Evolutionary conservation across 2,113 vertebrate genomes (phyloP).

Genomic region (Anhinga rufa): DNA sequence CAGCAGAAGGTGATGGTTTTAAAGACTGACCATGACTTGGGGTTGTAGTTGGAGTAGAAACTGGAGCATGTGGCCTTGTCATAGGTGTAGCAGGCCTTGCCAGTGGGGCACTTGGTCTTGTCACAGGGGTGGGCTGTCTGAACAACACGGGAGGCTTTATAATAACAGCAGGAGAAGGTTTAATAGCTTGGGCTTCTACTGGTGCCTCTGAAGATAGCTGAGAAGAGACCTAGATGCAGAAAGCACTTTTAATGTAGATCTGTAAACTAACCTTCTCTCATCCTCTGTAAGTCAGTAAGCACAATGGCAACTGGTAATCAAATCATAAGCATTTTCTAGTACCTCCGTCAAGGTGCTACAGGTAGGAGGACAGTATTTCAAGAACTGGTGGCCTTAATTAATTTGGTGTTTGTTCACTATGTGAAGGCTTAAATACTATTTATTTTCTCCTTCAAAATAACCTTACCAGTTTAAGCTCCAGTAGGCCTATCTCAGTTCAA

Average conservation of each 20-base stretch:
- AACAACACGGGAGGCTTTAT: conserved; percentile 75
- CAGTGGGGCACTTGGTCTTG: conserved; percentile 67
- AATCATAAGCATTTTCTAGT: background rate
- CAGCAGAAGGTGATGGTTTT: conserved; percentile 66
- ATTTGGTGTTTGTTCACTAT: background rate
- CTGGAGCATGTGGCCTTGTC: conserved; percentile 66
- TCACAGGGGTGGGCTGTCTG: conserved; percentile 72
- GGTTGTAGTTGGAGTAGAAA: conserved; percentile 60
- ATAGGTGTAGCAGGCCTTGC: conserved; percentile 67
- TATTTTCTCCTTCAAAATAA: conserved; percentile 1
- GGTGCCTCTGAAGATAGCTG: conserved; percentile 50
- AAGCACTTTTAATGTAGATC: conserved; percentile 48
- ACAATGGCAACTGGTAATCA: background rate
- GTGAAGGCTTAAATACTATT: background rate
- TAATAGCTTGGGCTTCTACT: conserved; percentile 58
- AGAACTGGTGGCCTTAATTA: background rate
- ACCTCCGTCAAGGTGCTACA: background rate
- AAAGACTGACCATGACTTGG: conserved; percentile 66
- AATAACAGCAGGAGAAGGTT: conserved; percentile 69
- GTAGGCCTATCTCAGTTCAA: background rate
- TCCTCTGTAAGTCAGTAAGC: background rate
- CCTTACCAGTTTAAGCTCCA: conserved; percentile 11
- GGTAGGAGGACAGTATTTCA: background rate
- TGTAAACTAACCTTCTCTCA: conserved; percentile 45
- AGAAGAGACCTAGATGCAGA: conserved; percentile 60